Base-by-base conservation (phyloP, 2,113 vertebrate genomes). In the Peucedramus taeniatus region DNA sequence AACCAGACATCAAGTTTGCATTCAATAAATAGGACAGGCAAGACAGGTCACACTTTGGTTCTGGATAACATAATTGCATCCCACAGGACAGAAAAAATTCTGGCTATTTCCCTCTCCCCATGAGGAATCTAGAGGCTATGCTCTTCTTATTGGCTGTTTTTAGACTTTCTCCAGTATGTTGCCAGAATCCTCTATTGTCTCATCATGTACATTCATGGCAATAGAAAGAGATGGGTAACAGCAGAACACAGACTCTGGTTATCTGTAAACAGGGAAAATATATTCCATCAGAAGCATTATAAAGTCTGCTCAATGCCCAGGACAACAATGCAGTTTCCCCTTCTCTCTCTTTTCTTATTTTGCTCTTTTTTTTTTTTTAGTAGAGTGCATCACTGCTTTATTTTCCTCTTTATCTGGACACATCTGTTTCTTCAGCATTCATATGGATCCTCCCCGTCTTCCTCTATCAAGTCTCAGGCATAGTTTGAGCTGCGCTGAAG, bases 51-150 rank as follows among this genome's bases (percentile, higher is more conserved):
- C 44, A 89, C 35, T 92, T 90, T 63, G 68, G 77, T 83, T 92
- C 89, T 82, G 85, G 92, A 86, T 78, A 95, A 45, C 50, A 66
- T 98, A 98, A 98, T 93, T 98, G 83, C 76, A 89, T 98, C 91
- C 97, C 96, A 96, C 47, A 97, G 96, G 96, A 98, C 69, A 87
- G 77, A 59, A 95, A 91, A 88, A 87, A 84, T 86, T 94, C 93
- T 95, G 90, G 81, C 81, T 93, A 50, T 53, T 96, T 90, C 54
- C 45, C 39, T 77, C 39, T 94, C 20, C 66, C 77, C 0, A 0
- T 53, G 89, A 95, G 92, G 69, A 86, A 76, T 80, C 78, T 90
- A 78, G 92, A 96, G 76, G 82, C 53, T 87, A 84, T 83, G 82
- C 10, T 95, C 72, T 86, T 93, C 74, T 91, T 93, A 91, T 85